Percentiles rank a stretch among this genome's conserved stretches.
These are phyloP conservation scores for Nycteola revayana DNA, from an alignment of 2,888 invertebrate genomes.

Conservation along the genomic window DNA sequence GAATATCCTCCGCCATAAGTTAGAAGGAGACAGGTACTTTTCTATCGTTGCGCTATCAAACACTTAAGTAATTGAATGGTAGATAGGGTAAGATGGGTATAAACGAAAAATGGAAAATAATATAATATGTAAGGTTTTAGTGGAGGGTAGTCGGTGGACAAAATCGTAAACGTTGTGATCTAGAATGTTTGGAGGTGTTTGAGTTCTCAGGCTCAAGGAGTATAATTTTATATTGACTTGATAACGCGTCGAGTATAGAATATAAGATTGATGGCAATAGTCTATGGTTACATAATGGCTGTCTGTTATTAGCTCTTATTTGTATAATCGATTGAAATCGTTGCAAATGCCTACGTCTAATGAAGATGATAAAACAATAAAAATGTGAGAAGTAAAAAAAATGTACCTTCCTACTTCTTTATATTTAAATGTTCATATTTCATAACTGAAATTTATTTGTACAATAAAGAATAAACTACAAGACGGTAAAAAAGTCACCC, in stretches of 20 bases:
- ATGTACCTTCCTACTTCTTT: too few species aligned
- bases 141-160: conserved; percentile 43
- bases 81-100: conserved; percentile 55
- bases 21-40: conserved; percentile 49
- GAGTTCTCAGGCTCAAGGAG: conserved; percentile 18
- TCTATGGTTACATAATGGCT: too few species aligned
- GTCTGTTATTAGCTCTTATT: too few species aligned
- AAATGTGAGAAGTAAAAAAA: too few species aligned
- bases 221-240: conserved; percentile 20
- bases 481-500: too few species aligned
- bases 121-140: conserved; percentile 61
- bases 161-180: conserved; percentile 29
- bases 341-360: too few species aligned
- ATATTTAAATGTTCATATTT: too few species aligned
- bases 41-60: conserved; percentile 50
- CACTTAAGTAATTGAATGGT: conserved; percentile 80
- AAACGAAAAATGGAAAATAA: conserved; percentile 71
- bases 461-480: too few species aligned
- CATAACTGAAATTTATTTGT: too few species aligned
- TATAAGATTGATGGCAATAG: not conserved
- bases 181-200: conserved; percentile 31
- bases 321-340: too few species aligned
- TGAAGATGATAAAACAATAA: too few species aligned
- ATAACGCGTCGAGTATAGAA: conserved; percentile 12
- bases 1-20: conserved; percentile 30